Evolutionary conservation across 2,888 invertebrate species (phyloP).

Genomic region (Blomia tropicalis): DNA sequence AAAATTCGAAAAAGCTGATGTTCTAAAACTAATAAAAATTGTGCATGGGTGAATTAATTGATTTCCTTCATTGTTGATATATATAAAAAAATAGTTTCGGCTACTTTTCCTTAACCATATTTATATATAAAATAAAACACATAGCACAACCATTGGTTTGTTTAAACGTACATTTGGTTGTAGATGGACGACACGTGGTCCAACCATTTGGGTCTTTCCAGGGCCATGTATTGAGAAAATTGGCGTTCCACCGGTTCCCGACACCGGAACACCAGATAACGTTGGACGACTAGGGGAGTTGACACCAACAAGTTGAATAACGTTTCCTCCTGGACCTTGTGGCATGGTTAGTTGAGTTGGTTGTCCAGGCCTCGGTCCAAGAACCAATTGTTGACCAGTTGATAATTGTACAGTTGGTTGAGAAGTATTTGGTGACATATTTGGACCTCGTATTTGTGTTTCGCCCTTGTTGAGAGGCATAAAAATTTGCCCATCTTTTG

Average conservation of each 20-base stretch:
- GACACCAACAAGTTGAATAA: not conserved
- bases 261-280: not conserved
- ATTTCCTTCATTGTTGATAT: too few species aligned
- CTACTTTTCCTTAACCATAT: too few species aligned
- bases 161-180: not conserved
- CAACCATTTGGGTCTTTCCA: not conserved
- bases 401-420: not conserved
- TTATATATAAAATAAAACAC: too few species aligned
- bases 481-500: slow-evolving; percentile 12
- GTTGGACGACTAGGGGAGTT: not conserved
- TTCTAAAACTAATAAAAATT: too few species aligned
- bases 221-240: too few species aligned
- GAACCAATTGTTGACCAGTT: not conserved
- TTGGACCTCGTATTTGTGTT: too few species aligned
- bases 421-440: not conserved
- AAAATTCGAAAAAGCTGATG: too few species aligned
- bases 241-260: not conserved
- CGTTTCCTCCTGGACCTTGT: not conserved
- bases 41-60: too few species aligned
- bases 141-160: too few species aligned
- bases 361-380: not conserved
- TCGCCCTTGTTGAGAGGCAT: not conserved
- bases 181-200: not conserved
- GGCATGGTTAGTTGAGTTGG: not conserved
- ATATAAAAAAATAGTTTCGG: too few species aligned